These are phyloP conservation scores for Prorops nasuta DNA, from an alignment of 1,140 invertebrate species.

Conservation along the genomic window DNA sequence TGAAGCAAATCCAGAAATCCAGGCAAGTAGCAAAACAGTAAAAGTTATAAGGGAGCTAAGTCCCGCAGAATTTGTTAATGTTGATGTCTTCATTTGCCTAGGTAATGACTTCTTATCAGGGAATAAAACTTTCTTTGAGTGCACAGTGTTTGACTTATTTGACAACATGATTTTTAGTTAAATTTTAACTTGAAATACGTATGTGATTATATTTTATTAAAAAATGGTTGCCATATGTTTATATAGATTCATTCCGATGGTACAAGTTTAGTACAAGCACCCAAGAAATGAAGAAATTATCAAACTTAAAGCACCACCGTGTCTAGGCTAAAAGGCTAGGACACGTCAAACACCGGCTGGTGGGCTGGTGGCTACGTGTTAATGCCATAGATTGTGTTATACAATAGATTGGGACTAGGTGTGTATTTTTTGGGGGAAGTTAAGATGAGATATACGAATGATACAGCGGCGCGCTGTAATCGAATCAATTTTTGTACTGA, in stretches of 20 bases:
- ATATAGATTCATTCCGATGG: constrained; percentile 16
- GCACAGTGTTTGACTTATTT: constrained; percentile 37
- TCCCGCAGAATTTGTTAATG: constrained; percentile 64
- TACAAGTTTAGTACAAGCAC: constrained; percentile 11
- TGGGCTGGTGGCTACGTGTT: constrained; percentile 26
- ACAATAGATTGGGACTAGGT: too few species aligned
- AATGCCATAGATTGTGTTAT: too few species aligned
- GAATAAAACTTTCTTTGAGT: constrained; percentile 43
- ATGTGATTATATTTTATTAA: constrained; percentile 10
- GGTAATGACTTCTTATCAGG: constrained; percentile 44
- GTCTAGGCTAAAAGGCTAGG: constrained; percentile 31
- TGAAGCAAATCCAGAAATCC: constrained; percentile 96
- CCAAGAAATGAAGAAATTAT: not conserved
- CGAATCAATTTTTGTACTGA: too few species aligned
- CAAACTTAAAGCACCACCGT: constrained; percentile 13
- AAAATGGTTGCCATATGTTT: constrained; percentile 22
- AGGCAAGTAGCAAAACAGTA: constrained; percentile 88
- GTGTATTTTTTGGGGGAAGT: too few species aligned
- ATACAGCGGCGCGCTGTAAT: too few species aligned
- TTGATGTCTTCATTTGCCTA: constrained; percentile 53
- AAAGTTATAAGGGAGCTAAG: constrained; percentile 84
- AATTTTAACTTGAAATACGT: constrained; percentile 6
- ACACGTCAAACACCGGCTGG: constrained; percentile 45
- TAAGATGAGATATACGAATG: too few species aligned
- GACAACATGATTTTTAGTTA: constrained; percentile 27